Conservation (phyloP, 2,797 vertebrate species). For the Galagoides demidoff region DNA sequence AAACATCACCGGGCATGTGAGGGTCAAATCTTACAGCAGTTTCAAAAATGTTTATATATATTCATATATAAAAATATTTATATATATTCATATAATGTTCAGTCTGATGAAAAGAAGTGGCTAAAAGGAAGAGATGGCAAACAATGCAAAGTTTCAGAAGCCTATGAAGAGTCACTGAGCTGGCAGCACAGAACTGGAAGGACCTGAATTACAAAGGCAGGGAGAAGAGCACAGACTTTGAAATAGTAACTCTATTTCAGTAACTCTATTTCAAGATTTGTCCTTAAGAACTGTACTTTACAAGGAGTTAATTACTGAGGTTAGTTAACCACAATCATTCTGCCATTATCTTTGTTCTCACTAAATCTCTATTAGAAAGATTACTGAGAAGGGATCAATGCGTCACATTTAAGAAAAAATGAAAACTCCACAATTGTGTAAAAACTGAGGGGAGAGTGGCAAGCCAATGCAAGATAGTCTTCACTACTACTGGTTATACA, state of each 20-base stretch:
- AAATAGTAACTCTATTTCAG: slow-evolving; percentile 67
- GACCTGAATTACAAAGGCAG: background rate
- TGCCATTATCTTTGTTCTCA: background rate
- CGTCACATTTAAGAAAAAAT: background rate
- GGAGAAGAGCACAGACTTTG: slow-evolving; percentile 33
- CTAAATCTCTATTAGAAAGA: background rate
- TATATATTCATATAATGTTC: no score
- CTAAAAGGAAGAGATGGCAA: background rate
- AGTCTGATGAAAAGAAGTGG: background rate
- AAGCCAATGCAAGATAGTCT: background rate
- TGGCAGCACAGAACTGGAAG: background rate
- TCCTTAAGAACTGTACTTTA: slow-evolving; percentile 65
- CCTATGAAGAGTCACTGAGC: background rate
- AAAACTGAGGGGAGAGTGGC: background rate
- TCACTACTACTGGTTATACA: background rate
- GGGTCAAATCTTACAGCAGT: background rate
- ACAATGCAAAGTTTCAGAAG: background rate
- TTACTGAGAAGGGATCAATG: background rate
- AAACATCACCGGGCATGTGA: background rate
- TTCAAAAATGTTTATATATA: background rate
- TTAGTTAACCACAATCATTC: slow-evolving; percentile 14
- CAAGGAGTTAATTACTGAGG: slow-evolving; percentile 64
- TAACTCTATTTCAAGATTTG: slow-evolving; percentile 62
- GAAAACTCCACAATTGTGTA: background rate
- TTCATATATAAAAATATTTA: no score